Evolutionary conservation across 1,140 invertebrate species (phyloP), one percentile per base, ranked within the genome.

Genomic region (Belonocnema kinseyi): DNA sequence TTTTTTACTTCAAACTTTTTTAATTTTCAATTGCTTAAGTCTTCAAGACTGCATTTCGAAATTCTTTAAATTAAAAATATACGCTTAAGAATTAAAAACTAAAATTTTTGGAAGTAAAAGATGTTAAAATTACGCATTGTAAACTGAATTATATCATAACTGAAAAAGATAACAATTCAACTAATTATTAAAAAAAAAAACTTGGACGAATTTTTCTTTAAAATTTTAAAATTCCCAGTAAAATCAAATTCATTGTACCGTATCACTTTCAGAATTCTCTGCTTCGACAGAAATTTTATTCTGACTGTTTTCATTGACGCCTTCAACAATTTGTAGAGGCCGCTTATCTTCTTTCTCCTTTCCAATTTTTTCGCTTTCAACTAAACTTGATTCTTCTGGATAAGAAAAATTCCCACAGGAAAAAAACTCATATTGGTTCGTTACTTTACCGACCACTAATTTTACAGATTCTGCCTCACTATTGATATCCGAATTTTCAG

Each of bases 401-500:
- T 40, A 21, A 66, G 61, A 1, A 14, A n/a, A 40, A 33, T n/a
- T 13, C 13, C n/a, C 14, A 33, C 61, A 66, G 14, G 61, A 16
- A 1, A n/a, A 12, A n/a, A 66, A 66, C 16, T 66, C 61, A 14
- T 33, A 66, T 14, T 66, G 46, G 26, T 46, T 46, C 10, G 21
- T 40, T 8, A 66, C 16, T 66, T 66, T 66, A 10, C n/a, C 40
- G 8, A 66, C 33, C 16, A 66, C 4, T 7, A 66, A n/a, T 40
- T 66, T 66, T 46, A 6, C 33, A 66, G 14, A 16, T 66, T 66
- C 33, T 46, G 61, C 74, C 11, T 58, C 76, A 33, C 58, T 73
- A 13, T 3, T 54, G 53, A 19, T 75, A 50, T 72, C 74, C 52
- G 54, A n/a, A 53, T n/a, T 75, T 54, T 72, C 61, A 61, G 54